These are phyloP conservation scores for Nymphicus hollandicus DNA, from an alignment of 2,113 vertebrate species.

Conservation along the genomic window DNA sequence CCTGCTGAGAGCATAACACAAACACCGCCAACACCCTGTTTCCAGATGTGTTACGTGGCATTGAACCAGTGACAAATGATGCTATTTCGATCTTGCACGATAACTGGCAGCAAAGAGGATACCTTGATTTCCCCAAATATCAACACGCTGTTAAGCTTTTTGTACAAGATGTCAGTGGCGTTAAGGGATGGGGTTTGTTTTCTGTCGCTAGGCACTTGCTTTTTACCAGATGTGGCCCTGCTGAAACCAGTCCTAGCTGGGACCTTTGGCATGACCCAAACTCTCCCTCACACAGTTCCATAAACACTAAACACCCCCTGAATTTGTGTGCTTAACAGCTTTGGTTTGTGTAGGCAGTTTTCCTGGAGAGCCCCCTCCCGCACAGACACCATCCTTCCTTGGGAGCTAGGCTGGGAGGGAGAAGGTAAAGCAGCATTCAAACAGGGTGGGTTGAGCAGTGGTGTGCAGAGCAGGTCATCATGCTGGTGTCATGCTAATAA, in stretches of 20 bases:
- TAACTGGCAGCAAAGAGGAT: background rate
- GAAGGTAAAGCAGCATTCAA: background rate
- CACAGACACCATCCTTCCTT: accelerated
- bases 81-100: background rate
- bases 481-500: background rate
- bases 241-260: background rate
- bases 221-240: background rate
- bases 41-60: slow-evolving; percentile 59
- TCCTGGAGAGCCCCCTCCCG: background rate
- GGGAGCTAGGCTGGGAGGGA: accelerated
- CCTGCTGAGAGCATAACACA: slow-evolving; percentile 21
- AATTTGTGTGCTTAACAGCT: background rate
- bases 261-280: background rate
- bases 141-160: background rate
- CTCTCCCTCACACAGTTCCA: background rate
- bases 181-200: background rate
- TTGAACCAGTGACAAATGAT: background rate
- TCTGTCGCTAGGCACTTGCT: background rate
- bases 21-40: slow-evolving; percentile 39
- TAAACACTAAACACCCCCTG: background rate
- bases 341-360: background rate
- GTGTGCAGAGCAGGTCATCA: background rate
- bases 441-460: background rate
- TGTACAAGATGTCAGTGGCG: background rate
- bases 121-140: background rate